These are phyloP conservation scores for Mirza zaza DNA, from an alignment of 2,113 vertebrate species.

Conservation along the genomic window DNA sequence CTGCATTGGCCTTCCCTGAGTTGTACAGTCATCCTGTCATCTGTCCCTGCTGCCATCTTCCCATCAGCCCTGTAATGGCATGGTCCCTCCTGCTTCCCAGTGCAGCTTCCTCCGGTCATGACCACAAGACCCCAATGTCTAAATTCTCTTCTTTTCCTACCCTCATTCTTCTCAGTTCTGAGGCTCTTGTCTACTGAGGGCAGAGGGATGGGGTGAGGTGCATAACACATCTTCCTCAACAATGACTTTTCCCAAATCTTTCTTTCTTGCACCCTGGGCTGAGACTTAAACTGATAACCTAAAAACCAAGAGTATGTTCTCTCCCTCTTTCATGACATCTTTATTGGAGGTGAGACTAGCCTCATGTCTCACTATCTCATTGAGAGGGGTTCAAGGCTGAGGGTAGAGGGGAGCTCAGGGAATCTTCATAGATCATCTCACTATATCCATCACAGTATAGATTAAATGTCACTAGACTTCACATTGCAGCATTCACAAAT, in stretches of 20 bases:
- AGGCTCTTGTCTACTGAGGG: background rate
- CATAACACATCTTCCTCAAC: background rate
- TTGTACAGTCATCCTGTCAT: background rate
- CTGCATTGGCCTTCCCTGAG: background rate
- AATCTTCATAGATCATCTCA: background rate
- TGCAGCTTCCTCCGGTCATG: background rate
- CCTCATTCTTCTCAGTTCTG: background rate
- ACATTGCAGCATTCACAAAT: background rate
- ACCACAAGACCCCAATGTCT: conserved; percentile 5
- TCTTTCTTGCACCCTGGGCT: background rate
- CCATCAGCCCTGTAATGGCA: background rate
- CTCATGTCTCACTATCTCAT: background rate
- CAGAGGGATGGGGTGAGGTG: background rate
- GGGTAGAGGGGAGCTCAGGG: background rate
- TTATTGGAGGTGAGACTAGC: background rate
- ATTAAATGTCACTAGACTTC: background rate
- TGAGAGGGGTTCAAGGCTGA: background rate
- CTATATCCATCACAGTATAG: background rate
- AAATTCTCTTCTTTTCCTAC: conserved; percentile 28
- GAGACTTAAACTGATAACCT: conserved; percentile 13
- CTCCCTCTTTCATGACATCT: background rate
- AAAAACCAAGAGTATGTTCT: background rate
- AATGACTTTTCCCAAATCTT: conserved; percentile 9
- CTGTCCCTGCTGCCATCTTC: background rate
- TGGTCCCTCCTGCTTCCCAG: background rate